These are phyloP conservation scores for Ancistrus triradiatus DNA, from an alignment of 2,113 vertebrate genomes.

Conservation along the genomic window DNA sequence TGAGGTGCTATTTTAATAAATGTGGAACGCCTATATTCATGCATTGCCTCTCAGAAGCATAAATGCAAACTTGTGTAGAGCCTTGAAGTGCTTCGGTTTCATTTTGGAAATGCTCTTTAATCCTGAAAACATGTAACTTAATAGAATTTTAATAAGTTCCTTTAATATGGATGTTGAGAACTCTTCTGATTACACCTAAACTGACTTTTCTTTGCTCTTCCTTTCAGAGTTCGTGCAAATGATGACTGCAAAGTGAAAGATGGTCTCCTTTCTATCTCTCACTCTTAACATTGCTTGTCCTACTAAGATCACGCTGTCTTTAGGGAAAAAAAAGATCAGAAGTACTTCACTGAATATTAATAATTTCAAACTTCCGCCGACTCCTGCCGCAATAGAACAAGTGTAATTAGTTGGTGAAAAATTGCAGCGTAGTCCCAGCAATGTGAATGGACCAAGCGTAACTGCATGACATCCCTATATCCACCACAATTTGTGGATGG, in stretches of 20 bases:
- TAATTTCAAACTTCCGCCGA: conserved; percentile 51
- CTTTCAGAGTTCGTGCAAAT: conserved; percentile 87
- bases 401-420: conserved; percentile 61
- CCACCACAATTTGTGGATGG: conserved; percentile 60
- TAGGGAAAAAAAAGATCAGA: conserved; percentile 60
- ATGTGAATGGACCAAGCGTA: conserved; percentile 76
- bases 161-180: too few relatives aligned
- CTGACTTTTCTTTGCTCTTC: too few relatives aligned
- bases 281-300: conserved; percentile 71
- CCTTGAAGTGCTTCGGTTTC: too few relatives aligned
- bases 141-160: too few relatives aligned
- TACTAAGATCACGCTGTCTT: conserved; percentile 72
- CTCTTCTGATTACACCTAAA: too few relatives aligned
- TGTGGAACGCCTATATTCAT: too few relatives aligned
- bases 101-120: too few relatives aligned
- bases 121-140: too few relatives aligned
- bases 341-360: conserved; percentile 46
- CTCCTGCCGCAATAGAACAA: conserved; percentile 40
- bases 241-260: conserved; percentile 89
- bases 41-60: too few relatives aligned
- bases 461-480: conserved; percentile 69
- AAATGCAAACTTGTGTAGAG: too few relatives aligned
- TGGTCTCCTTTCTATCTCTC: conserved; percentile 44
- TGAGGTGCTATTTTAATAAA: too few relatives aligned
- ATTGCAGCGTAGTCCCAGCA: conserved; percentile 70